A percentile compares a stretch with the other conserved stretches of the same genome.
These are phyloP conservation scores for Anoncus sp. DNA, from an alignment of 2,888 invertebrate genomes.

Conservation along the genomic window DNA sequence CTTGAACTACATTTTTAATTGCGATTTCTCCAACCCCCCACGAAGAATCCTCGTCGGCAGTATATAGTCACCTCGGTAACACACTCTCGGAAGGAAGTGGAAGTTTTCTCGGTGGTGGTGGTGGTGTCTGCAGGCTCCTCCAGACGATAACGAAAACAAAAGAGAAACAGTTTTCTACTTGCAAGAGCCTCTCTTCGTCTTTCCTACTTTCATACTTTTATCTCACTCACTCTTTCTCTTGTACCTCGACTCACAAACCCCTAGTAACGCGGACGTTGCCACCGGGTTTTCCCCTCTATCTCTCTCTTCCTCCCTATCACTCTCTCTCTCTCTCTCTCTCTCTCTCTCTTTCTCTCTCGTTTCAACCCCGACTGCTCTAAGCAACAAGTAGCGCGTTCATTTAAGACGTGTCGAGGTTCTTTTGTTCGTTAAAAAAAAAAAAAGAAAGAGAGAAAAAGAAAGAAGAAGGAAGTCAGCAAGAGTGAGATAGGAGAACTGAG, in stretches of 20 bases:
- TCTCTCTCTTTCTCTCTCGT: conserved; percentile 43
- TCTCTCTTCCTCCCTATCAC: conserved; percentile 11
- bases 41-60: conserved; percentile 40
- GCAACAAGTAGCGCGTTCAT: conserved; percentile 84
- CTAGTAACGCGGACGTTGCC: conserved; percentile 53
- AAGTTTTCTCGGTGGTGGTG: conserved; percentile 41
- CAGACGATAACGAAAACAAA: conserved; percentile 81
- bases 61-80: conserved; percentile 53
- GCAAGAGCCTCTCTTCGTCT: conserved; percentile 61
- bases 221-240: conserved; percentile 54
- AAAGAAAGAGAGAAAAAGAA: conserved; percentile 60
- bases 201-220: conserved; percentile 54
- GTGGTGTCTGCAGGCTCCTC: conserved; percentile 66
- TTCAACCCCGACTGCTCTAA: conserved; percentile 73
- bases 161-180: conserved; percentile 81
- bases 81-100: conserved; percentile 48
- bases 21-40: conserved; percentile 74
- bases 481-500: conserved; percentile 33
- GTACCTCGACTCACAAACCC: conserved; percentile 59
- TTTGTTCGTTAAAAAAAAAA: conserved; percentile 81
- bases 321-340: too few relatives aligned
- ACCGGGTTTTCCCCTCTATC: conserved; percentile 41
- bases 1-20: conserved; percentile 83
- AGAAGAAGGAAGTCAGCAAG: conserved; percentile 56
- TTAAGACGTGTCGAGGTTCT: conserved; percentile 83